Base-by-base conservation (phyloP, 1,140 invertebrate genomes). In the Drosophila truncata region DNA sequence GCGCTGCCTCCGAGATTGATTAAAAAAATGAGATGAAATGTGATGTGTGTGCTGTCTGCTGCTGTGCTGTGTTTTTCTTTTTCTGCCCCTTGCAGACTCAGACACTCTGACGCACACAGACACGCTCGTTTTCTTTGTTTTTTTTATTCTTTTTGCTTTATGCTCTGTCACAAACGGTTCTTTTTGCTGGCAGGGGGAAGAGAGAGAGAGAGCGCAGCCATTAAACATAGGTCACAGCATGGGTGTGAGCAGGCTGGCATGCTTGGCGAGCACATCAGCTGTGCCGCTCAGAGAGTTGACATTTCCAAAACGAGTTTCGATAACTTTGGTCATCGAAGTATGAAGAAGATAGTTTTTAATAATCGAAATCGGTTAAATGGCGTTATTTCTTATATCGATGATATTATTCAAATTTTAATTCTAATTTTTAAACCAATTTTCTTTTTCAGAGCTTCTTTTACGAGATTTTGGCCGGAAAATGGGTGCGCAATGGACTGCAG, bases 401-500 rank as follows among this genome's bases (percentile, higher is more conserved):
- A 11, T 10, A 11, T 25, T 13, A 9, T 14, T 3, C n/a, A 47
- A 16, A n/a, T 46, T 27, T 16, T n/a, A 31, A 8, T 2, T 44
- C 37, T 49, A 27, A 39, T 25, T 9, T 0, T n/a, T n/a, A n/a
- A n/a, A n/a, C n/a, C 16, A 27, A n/a, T 25, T 20, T 0, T 0
- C 8, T 0, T 3, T 93, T 94, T 42, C 93, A 99, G 97, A 97
- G 97, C 62, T 96, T 97, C 1, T 98, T 99, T 93, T 97, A 98
- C 93, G 98, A 99, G 94, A 98, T 99, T 80, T 94, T 98, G 50
- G 96, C 96, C 80, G 97, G 97, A 14, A 95, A 99, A 82, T 99
- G 98, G 98, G 97, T 99, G 29, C 95, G 98, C 58, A 99, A 99
- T 94, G 99, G 98, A 1, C 94, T 99, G 2, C 98, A 99, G 94